Base-by-base conservation (phyloP, 2,888 invertebrate species). In the Leptopilina syphax region DNA sequence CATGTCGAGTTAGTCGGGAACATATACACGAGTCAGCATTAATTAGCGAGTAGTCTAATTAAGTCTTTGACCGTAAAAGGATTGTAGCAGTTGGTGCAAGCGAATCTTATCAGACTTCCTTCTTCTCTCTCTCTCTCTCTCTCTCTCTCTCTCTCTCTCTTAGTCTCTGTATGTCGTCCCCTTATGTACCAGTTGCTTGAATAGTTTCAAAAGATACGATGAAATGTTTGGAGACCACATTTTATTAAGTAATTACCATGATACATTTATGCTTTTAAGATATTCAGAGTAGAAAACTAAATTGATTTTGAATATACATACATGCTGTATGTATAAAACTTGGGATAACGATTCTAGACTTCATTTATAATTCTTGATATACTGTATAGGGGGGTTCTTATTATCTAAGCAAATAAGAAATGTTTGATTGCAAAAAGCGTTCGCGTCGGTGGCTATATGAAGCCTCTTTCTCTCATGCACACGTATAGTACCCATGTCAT, bases 361-460 rank as follows among this genome's bases (percentile, higher is more conserved):
- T 12, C 83, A 82, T 82, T 83, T 81, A 83, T 84, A 85, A 85
- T 84, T 83, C 82, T 50, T 7, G 27, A 76, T 18, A 79, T 76
- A 34, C 44, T 8, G 18, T 18, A 18, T 18, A 70, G 80, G 81
- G 67, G 81, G 78, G 84, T 81, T 86, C 81, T 84, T 84, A 88
- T 88, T 89, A 88, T 84, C 85, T 84, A 83, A 83, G 88, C 85
- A 87, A 88, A 88, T 87, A 88, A 85, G 84, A 82, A 84, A 84
- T 80, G 84, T 83, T 84, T 84, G 82, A 83, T 83, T 83, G 82
- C 70, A 82, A 79, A 80, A 80, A 80, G 80, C 79, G 67, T 67
- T 50, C 77, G 80, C 80, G 76, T 76, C 80, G 66, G 68, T 70
- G 68, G 68, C 66, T 67, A 7, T 24, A 44, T 50, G 50, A 50